A percentile compares a stretch with the other conserved stretches of the same genome.
Evolutionary conservation across 2,113 vertebrate genomes (phyloP).

Genomic region (Typhlomys cinereus): DNA sequence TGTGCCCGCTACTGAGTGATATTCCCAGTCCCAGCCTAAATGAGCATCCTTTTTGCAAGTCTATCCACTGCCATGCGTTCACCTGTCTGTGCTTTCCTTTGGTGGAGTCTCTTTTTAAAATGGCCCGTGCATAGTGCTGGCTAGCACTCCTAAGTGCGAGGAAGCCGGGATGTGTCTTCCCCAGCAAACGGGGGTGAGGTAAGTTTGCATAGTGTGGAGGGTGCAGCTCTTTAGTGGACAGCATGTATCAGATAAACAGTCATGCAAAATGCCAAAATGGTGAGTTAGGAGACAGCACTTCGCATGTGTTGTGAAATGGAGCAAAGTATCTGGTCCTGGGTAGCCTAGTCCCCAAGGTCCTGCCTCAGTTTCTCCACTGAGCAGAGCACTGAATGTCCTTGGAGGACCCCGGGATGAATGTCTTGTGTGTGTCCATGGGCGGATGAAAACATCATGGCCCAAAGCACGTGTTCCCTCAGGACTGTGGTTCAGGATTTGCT

Average conservation of each 20-base stretch:
- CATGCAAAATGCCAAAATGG: not conserved
- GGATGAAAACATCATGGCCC: not conserved
- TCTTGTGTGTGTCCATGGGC: fast-evolving
- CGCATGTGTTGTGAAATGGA: no score
- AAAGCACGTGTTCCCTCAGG: not conserved
- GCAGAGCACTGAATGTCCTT: no score
- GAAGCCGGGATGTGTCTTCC: not conserved
- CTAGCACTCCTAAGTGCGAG: not conserved
- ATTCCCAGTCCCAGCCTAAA: not conserved
- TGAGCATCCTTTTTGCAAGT: not conserved
- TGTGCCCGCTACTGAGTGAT: not conserved
- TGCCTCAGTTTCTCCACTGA: no score
- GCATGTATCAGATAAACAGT: not conserved
- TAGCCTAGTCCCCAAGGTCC: no score
- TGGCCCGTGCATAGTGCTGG: fast-evolving
- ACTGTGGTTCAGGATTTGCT: not conserved
- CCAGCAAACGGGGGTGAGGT: not conserved
- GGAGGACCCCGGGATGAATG: no score
- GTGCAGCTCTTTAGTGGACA: not conserved
- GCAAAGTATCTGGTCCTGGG: no score
- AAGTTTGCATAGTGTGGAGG: not conserved
- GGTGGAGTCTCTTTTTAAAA: not conserved
- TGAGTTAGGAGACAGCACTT: no score
- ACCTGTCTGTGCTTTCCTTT: not conserved
- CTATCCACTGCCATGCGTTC: not conserved